Evolutionary conservation across 2,888 invertebrate genomes (phyloP), one percentile per base, ranked within the genome.

Genomic region (Chironomus tentans): DNA sequence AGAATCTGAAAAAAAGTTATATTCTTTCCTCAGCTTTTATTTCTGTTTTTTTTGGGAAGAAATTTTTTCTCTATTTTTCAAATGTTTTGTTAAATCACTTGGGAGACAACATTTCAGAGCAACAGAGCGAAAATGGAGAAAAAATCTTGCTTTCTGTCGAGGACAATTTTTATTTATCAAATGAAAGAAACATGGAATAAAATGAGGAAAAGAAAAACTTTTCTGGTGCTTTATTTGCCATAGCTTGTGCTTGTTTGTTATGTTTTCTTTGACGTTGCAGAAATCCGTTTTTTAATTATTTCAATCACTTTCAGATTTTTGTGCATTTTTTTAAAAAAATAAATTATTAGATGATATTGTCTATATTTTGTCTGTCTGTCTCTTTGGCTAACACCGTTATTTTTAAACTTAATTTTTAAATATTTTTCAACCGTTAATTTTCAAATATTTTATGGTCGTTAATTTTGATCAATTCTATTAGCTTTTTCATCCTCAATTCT

Each of bases 261-360:
- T 69, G 69, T 69, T 69, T 24, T 69, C 69, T 48, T 13, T 70
- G 56, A 70, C 47, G 24, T 70, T 18, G 70, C 38, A 38, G 70
- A 70, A 70, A 70, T 70, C 70, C 48, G 70, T 48, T 70, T 70
- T 70, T 70, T 70, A 70, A 70, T 70, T 70, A 50, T 70, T 50
- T 50, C 70, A 70, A 50, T 50, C 70, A 50, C 56, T 6, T 50
- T n/a, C 70, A 70, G 24, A 15, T 56, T 56, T 56, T 56, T 56
- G n/a, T 56, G 15, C 28, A 7, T 4, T 38, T 38, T 38, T 10
- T 38, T 28, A 3, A 28, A 28, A 5, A 5, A 28, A 28, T n/a
- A n/a, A n/a, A n/a, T n/a, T n/a, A n/a, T n/a, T n/a, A n/a, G n/a
- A n/a, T n/a, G n/a, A n/a, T n/a, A n/a, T n/a, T n/a, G n/a, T n/a